Conservation (phyloP, 2,888 invertebrate species). For the Sussaba pulchella region DNA sequence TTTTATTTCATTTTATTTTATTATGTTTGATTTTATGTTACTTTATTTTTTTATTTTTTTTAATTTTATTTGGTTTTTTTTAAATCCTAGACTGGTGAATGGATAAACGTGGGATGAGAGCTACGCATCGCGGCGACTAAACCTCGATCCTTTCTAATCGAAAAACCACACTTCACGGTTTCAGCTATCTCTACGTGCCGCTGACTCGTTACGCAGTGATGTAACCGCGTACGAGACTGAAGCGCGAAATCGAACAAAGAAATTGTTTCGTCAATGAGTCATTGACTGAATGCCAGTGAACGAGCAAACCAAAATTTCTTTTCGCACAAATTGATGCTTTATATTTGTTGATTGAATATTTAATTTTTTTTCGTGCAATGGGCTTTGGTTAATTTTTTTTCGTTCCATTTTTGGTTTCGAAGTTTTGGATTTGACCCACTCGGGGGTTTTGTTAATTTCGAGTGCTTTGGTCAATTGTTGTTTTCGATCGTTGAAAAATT, state of each 20-base stretch:
- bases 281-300: neutral
- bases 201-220: neutral
- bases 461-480: too few species aligned
- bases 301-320: neutral
- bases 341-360: neutral
- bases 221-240: neutral
- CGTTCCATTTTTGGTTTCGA: neutral
- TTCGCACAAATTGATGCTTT: too few species aligned
- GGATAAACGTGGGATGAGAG: conserved; percentile 4
- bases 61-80: neutral
- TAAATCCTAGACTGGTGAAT: neutral
- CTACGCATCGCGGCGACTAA: neutral
- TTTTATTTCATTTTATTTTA: too few species aligned
- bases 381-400: neutral
- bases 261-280: conserved; percentile 2
- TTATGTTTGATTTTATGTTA: too few species aligned
- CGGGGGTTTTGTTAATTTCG: too few species aligned
- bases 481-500: too few species aligned
- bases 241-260: neutral
- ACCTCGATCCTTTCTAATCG: conserved; percentile 8
- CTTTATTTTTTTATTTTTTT: too few species aligned
- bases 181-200: neutral
- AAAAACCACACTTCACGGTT: neutral
- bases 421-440: neutral
- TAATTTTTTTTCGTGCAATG: neutral